Evolutionary conservation across 92 coral and sea anemone genomes (phyloP).

Genomic region (Phenganax stokvisi): DNA sequence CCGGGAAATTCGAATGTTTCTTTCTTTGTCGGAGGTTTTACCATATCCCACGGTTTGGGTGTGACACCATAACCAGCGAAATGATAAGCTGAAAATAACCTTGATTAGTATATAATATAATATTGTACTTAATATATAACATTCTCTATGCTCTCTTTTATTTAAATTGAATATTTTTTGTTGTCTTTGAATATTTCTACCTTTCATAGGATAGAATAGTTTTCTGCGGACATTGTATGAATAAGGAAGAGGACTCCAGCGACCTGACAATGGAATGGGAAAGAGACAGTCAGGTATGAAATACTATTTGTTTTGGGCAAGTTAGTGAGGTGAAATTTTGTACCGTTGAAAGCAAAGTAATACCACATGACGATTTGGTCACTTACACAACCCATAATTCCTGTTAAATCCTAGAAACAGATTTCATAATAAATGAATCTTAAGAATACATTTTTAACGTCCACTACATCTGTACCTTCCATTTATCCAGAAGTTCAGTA

Average conservation of each 20-base stretch:
- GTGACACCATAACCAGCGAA: constrained; percentile 57
- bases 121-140: background rate
- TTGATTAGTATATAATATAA: background rate
- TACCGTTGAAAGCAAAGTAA: constrained; percentile 53
- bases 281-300: background rate
- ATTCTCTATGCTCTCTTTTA: too few species aligned
- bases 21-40: constrained; percentile 63
- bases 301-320: background rate
- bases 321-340: background rate
- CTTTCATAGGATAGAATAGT: constrained; percentile 63
- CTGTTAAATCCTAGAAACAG: constrained; percentile 19
- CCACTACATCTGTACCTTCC: constrained; percentile 9
- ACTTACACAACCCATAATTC: constrained; percentile 48
- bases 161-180: too few species aligned
- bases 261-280: constrained; percentile 20
- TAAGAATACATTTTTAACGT: background rate
- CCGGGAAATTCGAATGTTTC: constrained; percentile 57
- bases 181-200: background rate
- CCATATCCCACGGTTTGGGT: constrained; percentile 70
- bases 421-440: background rate
- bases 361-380: constrained; percentile 65
- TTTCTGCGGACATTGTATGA: constrained; percentile 62
- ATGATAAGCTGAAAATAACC: constrained; percentile 41
- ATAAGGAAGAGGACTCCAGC: constrained; percentile 70
- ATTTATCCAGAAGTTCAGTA: constrained; percentile 14